Evolutionary conservation across 2,113 vertebrate species (phyloP).

Genomic region (Stigmatopora argus): DNA sequence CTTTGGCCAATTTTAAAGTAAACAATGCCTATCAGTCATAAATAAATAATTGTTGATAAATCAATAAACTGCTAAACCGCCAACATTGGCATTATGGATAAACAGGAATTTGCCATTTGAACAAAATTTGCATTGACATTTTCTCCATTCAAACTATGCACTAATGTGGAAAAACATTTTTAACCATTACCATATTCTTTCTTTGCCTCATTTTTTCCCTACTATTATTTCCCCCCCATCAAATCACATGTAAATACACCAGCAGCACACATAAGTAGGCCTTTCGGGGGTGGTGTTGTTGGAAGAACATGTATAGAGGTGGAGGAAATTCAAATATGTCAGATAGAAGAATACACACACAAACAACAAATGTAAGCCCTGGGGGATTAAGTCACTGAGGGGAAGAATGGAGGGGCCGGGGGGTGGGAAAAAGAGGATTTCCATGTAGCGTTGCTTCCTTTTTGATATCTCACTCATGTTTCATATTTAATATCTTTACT

Average conservation of each 20-base stretch:
- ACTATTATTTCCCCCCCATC: constrained; percentile 1
- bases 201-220: background rate
- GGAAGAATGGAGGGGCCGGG: constrained; percentile 40
- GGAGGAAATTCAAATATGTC: constrained; percentile 38
- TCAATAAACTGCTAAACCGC: too few relatives aligned
- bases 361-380: constrained; percentile 70
- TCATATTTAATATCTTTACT: constrained; percentile 55
- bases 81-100: too few relatives aligned
- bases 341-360: constrained; percentile 44
- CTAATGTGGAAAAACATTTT: constrained; percentile 1
- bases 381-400: constrained; percentile 69
- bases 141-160: background rate
- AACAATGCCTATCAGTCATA: too few relatives aligned
- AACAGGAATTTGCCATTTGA: too few relatives aligned
- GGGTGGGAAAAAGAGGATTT: constrained; percentile 59
- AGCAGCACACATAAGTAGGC: constrained; percentile 18
- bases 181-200: background rate
- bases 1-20: too few relatives aligned
- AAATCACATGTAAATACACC: constrained; percentile 36
- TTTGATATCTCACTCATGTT: constrained; percentile 53
- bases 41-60: too few relatives aligned
- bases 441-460: constrained; percentile 50
- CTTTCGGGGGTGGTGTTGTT: background rate
- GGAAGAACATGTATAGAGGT: background rate
- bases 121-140: background rate